Evolutionary conservation across 1,140 invertebrate genomes (phyloP), one percentile per base, ranked within the genome.

Genomic region (Temnothorax curvispinosus): DNA sequence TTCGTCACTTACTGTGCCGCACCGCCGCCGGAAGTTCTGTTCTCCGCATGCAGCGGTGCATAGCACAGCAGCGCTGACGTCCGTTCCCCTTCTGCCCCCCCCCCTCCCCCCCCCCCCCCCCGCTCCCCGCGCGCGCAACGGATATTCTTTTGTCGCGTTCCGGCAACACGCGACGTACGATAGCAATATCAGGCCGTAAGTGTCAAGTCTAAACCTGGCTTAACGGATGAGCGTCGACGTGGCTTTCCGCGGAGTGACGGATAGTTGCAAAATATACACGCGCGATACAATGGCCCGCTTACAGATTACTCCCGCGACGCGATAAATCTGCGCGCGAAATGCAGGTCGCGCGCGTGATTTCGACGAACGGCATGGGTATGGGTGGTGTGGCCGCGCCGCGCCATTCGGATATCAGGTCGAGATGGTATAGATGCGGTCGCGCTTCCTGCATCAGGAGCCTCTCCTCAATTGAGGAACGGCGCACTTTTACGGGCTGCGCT

Each of bases 181-280:
- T 84, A 84, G 80, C 80, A 84, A 84, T 84, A 84, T 84, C 80
- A 60, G 69, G 54, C 80, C 69, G 75, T 84, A 84, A 84, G 80
- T 75, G 80, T 84, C 80, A 84, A 74, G 69, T 84, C 27, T 84
- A 75, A 84, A 84, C 80, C 80, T 62, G 69, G 80, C 80, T 84
- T 84, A 84, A 84, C 69, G 69, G 80, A 84, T 74, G 80, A 84
- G 80, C 80, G 80, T 75, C 80, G 80, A 84, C 80, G 69, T 47
- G 80, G 80, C 80, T 84, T 75, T 84, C 80, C 80, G 69, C 80
- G 69, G 52, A 21, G 54, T 84, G 80, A 84, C 80, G 69, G 54
- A 84, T 84, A 84, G 80, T 50, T 60, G 80, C 69, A 60, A 84
- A 84, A 84, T 84, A 75, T 74, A 84, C 67, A 58, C 41, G 69